Conservation (phyloP, 2,797 vertebrate genomes). For the Arctocebus calabarensis region DNA sequence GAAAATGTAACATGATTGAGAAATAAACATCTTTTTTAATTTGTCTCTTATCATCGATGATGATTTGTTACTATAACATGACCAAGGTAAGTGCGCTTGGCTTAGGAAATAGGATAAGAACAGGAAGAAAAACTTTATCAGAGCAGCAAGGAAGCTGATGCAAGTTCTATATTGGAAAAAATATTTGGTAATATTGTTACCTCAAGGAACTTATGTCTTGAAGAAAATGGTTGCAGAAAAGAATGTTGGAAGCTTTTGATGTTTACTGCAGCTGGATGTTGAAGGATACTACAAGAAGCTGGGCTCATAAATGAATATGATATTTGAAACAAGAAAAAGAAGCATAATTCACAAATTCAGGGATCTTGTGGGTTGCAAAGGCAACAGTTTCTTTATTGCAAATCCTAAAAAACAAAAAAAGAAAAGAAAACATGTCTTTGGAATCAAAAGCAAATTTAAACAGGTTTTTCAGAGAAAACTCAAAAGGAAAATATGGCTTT, state of each 20-base stretch:
- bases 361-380: not conserved
- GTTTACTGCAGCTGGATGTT: not conserved
- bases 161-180: not conserved
- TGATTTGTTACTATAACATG: not conserved
- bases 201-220: not conserved
- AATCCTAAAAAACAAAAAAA: not conserved
- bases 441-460: not conserved
- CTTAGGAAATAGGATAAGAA: not conserved
- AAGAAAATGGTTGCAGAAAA: not conserved
- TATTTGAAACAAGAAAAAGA: not conserved
- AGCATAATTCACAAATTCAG: not conserved
- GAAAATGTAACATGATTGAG: not conserved
- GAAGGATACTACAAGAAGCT: not conserved
- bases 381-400: not conserved
- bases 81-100: not conserved
- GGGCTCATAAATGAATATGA: not conserved
- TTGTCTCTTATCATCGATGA: not conserved
- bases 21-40: not conserved
- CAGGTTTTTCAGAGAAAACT: not conserved
- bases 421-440: not conserved
- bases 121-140: not conserved
- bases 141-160: not conserved
- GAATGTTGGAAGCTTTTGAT: not conserved
- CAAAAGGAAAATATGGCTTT: not conserved
- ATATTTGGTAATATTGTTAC: not conserved